Conservation (phyloP, 64 coral and sea anemone species). For the Catalaphyllia jardinei region DNA sequence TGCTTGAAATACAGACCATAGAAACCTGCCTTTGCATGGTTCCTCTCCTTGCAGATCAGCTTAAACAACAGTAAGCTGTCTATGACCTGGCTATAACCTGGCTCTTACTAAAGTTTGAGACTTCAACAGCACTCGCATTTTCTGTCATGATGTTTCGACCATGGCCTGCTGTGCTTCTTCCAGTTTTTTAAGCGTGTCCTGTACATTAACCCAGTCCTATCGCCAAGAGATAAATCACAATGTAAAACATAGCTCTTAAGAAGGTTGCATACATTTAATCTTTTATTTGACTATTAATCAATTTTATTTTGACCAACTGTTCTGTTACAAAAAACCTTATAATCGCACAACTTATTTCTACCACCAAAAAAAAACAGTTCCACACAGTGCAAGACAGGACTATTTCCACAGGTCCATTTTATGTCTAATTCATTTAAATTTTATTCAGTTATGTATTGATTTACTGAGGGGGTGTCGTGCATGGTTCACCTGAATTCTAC, state of each 20-base stretch:
- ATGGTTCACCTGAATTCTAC: too few relatives aligned
- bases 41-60: slow-evolving; percentile 31
- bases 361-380: too few relatives aligned
- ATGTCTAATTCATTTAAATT: too few relatives aligned
- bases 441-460: too few relatives aligned
- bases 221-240: neutral
- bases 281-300: slow-evolving; percentile 8
- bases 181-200: slow-evolving; percentile 3
- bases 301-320: too few relatives aligned
- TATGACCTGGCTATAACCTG: slow-evolving; percentile 32
- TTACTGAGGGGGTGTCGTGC: too few relatives aligned
- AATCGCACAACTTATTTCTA: too few relatives aligned
- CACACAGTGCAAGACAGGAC: too few relatives aligned
- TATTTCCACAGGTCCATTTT: too few relatives aligned
- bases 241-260: neutral
- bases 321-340: too few relatives aligned
- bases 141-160: slow-evolving; percentile 11
- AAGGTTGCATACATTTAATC: neutral
- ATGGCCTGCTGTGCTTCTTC: slow-evolving; percentile 41
- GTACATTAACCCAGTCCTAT: slow-evolving; percentile 20
- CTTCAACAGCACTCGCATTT: slow-evolving; percentile 8
- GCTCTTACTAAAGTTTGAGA: slow-evolving; percentile 38
- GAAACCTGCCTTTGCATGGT: slow-evolving; percentile 19
- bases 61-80: slow-evolving; percentile 3
- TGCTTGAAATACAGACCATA: slow-evolving; percentile 33